phyloP scores from a whole-genome alignment of 2,888 invertebrate genomes.

The Agapetus fuscipes region DNA sequence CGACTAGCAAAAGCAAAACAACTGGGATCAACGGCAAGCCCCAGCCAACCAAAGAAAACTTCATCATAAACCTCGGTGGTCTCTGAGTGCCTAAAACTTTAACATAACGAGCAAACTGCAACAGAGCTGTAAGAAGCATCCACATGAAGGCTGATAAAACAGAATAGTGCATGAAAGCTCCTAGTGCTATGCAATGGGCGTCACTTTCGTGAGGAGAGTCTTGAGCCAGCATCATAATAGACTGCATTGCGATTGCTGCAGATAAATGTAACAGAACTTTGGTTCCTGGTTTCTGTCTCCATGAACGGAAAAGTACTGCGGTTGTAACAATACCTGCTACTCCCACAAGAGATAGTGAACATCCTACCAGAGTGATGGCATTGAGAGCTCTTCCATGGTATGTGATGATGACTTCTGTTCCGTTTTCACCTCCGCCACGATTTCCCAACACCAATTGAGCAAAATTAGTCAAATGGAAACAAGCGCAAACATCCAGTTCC shows the following conservation, averaged over 20 bases:
- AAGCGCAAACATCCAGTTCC: slow-evolving; percentile 35
- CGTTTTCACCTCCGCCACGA: slow-evolving; percentile 20
- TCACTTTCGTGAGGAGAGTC: slow-evolving; percentile 26
- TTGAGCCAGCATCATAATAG: slow-evolving; percentile 36
- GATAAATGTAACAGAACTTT: slow-evolving; percentile 57
- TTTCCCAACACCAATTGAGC: slow-evolving; percentile 38
- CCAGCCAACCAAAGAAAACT: slow-evolving; percentile 55
- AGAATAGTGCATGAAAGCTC: slow-evolving; percentile 55
- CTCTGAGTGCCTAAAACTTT: slow-evolving; percentile 50
- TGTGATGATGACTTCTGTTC: slow-evolving; percentile 21
- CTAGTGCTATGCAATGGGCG: slow-evolving; percentile 46
- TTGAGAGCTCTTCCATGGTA: slow-evolving; percentile 41
- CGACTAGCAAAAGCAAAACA: slow-evolving; percentile 34
- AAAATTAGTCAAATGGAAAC: slow-evolving; percentile 52
- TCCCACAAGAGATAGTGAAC: slow-evolving; percentile 48
- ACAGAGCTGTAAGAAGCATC: slow-evolving; percentile 60
- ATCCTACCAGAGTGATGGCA: slow-evolving; percentile 48
- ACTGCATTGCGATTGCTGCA: slow-evolving; percentile 49
- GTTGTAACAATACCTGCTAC: slow-evolving; percentile 49
- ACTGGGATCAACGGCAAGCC: slow-evolving; percentile 49
- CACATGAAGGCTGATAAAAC: slow-evolving; percentile 58
- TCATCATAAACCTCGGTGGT: slow-evolving; percentile 51
- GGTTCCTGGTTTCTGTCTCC: slow-evolving; percentile 54
- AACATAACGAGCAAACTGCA: slow-evolving; percentile 61
- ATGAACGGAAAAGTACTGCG: slow-evolving; percentile 46